Evolutionary conservation across 1,140 invertebrate species (phyloP), one percentile per base, ranked within the genome.

Genomic region (Pseudachorutes palmiensis): DNA sequence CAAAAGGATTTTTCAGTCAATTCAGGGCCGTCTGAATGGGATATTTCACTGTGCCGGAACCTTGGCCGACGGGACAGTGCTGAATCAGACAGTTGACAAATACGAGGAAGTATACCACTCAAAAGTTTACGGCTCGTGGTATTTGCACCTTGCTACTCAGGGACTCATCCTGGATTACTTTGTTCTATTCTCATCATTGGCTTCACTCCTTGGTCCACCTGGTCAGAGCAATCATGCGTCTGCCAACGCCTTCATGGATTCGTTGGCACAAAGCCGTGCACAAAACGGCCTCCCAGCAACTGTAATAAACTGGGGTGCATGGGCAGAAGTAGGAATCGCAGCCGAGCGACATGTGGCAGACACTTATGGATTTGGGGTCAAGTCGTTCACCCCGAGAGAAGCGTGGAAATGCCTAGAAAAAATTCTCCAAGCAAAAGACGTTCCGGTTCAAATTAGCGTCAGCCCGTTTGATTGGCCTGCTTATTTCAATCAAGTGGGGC

Each of bases 41-140:
- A 26, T 69, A 16, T 65, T 69, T 45, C 68, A 69, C 33, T 31
- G 48, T 55, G 68, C 68, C 19, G 68, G 68, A 22, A 22, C 48
- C 0, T 24, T 69, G 1, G 29, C 58, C 14, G 68, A 69, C 28
- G 68, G 51, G 19, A 48, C 51, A 2, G 14, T 69, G 5, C 29
- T 29, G 1, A 66, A 62, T 30, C 63, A 62, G 48, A 51, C 36
- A 1, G 57, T 48, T 63, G 63, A 65, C 1, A 59, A 62, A 62
- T 69, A 55, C 19, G 28, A 55, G 29, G 55, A n/a, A 14, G 58
- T 65, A 49, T 66, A 61, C 30, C 36, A 65, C 32, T 55, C 68
- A 1, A 69, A 69, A 61, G 64, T 69, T 0, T 36, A 63, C 9
- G 68, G 68, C 12, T 33, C 36, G 2, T 69, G 68, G 68, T 60